Evolutionary conservation across 2,888 invertebrate genomes (phyloP), one percentile per base, ranked within the genome.

Genomic region (Nysson spinosus): DNA sequence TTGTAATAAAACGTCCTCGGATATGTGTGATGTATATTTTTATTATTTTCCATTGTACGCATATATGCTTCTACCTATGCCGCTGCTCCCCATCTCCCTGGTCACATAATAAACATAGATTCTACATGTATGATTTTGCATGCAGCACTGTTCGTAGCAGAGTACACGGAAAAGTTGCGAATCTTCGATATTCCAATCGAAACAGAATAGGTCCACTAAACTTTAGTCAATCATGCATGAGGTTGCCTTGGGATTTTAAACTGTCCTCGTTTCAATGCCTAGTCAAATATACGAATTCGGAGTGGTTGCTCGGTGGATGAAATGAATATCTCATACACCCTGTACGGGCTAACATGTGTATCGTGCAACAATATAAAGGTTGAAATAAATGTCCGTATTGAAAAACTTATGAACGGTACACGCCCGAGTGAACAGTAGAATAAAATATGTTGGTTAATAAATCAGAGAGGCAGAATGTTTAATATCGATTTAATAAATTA

Each of bases 161-260:
- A 14, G n/a, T 37, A 7, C 37, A 19, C 2, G 37, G 37, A 5
- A 17, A 19, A 37, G n/a, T n/a, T 6, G 12, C 17, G 19, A 7
- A 14, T 37, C 19, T 37, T 17, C 37, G 12, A 37, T 37, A 37
- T 37, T 37, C 37, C 37, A 19, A 17, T 37, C 9, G 16, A 5
- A 14, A 7, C 1, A 6, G 16, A 17, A n/a, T 37, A 37, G 35
- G 12, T 35, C 35, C 16, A 24, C 24, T 47, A 22, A 35, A 35
- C 35, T 47, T 47, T 47, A 16, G 35, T 47, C 35, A 34, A 47
- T 47, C 47, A 47, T 47, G 47, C 35, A 47, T 22, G 47, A 47
- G 24, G 24, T 7, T 16, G 35, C 2, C 22, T 4, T 7, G 35
- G 35, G 35, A 47, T 14, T 47, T 47, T 34, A 47, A 49, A 49